phyloP scores from a whole-genome alignment of 2,888 invertebrate genomes.

The Thymelicus acteon region DNA sequence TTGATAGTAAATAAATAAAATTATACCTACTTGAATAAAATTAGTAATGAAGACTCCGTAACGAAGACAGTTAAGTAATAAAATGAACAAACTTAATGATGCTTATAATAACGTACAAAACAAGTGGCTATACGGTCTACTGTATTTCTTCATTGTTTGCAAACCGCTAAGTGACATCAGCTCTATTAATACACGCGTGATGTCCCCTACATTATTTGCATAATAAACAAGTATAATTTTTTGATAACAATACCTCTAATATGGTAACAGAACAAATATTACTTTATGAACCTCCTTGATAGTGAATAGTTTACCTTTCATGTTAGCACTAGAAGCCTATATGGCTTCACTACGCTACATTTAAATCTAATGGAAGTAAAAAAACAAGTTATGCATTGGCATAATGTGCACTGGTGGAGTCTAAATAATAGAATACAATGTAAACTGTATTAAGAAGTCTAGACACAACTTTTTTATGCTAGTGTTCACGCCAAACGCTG shows the following conservation, averaged over 20 bases:
- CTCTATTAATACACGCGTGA: conserved; percentile 69
- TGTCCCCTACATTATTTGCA: conserved; percentile 10
- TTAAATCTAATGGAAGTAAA: background rate
- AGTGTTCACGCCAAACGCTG: too few relatives aligned
- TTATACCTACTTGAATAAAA: too few relatives aligned
- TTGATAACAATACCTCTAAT: background rate
- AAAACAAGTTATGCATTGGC: background rate
- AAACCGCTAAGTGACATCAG: conserved; percentile 69
- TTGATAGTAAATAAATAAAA: too few relatives aligned
- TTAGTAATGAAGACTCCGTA: background rate
- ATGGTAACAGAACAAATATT: conserved; percentile 4
- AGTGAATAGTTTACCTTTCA: conserved; percentile 12
- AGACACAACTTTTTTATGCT: too few relatives aligned
- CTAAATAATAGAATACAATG: too few relatives aligned
- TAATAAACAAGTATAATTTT: background rate
- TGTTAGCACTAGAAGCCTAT: background rate
- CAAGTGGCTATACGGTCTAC: background rate
- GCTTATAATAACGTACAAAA: conserved; percentile 17
- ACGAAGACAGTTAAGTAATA: background rate
- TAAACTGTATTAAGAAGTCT: too few relatives aligned
- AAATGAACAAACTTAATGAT: conserved; percentile 1
- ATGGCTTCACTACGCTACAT: background rate
- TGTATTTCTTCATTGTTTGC: conserved; percentile 45
- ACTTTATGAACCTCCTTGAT: conserved; percentile 11
- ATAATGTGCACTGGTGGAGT: too few relatives aligned